Evolutionary conservation across 2,797 vertebrate genomes (phyloP).

Genomic region (Takifugu rubripes): DNA sequence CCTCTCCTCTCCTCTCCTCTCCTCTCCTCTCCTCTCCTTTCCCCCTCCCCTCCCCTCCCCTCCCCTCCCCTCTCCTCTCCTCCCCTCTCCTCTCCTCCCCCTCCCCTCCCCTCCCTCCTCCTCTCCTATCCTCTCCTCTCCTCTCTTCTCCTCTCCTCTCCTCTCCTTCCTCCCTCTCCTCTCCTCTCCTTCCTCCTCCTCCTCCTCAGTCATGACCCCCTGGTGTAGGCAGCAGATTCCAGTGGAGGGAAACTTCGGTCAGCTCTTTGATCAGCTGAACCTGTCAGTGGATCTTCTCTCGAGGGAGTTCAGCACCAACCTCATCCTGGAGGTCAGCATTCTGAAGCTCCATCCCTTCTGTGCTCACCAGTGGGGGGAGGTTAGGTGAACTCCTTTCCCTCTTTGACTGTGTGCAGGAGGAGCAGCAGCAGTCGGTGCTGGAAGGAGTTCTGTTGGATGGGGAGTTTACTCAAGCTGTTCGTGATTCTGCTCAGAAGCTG

Average conservation of each 20-base stretch:
- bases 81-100: too few relatives aligned
- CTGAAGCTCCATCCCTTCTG: neutral
- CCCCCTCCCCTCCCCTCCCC: neutral
- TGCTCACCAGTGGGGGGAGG: neutral
- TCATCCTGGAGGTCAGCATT: constrained; percentile 58
- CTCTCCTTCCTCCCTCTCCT: too few relatives aligned
- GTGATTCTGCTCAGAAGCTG: constrained; percentile 53
- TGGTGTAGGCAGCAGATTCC: constrained; percentile 65
- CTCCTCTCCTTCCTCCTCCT: neutral
- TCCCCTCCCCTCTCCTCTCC: too few relatives aligned
- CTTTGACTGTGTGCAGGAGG: constrained; percentile 32
- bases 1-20: too few relatives aligned
- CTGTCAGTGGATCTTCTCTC: constrained; percentile 68
- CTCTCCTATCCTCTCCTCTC: neutral
- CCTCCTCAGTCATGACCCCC: constrained; percentile 50
- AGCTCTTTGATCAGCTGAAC: constrained; percentile 79
- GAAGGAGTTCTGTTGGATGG: constrained; percentile 49
- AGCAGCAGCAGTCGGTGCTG: constrained; percentile 48
- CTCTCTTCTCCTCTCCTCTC: too few relatives aligned
- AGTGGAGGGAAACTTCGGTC: constrained; percentile 63
- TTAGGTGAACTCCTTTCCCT: neutral
- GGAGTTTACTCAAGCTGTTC: constrained; percentile 67
- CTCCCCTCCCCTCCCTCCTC: neutral
- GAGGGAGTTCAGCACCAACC: constrained; percentile 71
- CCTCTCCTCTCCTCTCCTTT: too few relatives aligned